These are phyloP conservation scores for Trichonephila inaurata DNA, from an alignment of 1,140 invertebrate genomes.

Conservation along the genomic window DNA sequence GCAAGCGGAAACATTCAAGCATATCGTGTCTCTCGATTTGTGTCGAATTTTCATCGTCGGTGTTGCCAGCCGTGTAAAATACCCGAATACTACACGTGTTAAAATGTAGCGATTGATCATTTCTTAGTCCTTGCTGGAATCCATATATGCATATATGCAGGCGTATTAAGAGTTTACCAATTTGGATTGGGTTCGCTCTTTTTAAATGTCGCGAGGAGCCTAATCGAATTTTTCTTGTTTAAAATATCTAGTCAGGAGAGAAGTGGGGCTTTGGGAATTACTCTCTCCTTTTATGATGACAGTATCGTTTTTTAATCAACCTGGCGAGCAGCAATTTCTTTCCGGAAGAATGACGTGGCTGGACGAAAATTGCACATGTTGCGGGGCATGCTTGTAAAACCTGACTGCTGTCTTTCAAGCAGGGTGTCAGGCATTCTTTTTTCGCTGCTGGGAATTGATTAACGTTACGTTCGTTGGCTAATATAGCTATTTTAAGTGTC, in stretches of 20 bases:
- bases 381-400: background rate
- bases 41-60: constrained; percentile 69
- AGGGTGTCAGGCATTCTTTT: background rate
- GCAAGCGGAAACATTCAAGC: constrained; percentile 65
- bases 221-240: constrained; percentile 71
- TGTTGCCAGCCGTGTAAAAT: constrained; percentile 66
- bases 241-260: constrained; percentile 31
- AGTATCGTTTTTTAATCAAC: constrained; percentile 75
- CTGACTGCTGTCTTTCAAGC: background rate
- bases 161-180: constrained; percentile 44
- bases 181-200: constrained; percentile 60
- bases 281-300: constrained; percentile 53
- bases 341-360: background rate
- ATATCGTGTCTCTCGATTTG: constrained; percentile 65
- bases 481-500: background rate
- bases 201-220: constrained; percentile 42
- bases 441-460: background rate
- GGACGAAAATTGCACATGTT: constrained; percentile 38
- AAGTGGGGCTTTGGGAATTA: constrained; percentile 48
- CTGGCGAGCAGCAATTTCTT: constrained; percentile 44
- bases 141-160: constrained; percentile 45
- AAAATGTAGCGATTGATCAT: constrained; percentile 73
- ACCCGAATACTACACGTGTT: constrained; percentile 61
- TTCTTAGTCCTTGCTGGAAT: constrained; percentile 48
- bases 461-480: background rate